Conservation (phyloP, 2,113 vertebrate genomes). For the Gambusia affinis region DNA sequence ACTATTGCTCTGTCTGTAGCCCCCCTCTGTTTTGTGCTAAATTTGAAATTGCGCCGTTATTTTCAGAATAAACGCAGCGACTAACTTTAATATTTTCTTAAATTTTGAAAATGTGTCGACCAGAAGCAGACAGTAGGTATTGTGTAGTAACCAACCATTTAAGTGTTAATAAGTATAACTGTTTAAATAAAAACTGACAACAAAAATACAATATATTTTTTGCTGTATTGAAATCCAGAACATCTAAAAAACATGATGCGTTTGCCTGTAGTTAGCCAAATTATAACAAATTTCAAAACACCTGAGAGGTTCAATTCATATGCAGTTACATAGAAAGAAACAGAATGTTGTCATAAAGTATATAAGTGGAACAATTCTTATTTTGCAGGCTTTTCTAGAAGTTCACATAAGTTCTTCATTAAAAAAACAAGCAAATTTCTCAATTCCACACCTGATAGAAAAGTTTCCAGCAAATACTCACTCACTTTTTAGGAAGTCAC, state of each 20-base stretch:
- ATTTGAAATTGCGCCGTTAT: too few relatives aligned
- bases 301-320: neutral
- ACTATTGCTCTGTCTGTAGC: neutral
- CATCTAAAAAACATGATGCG: too few relatives aligned
- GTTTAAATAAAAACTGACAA: too few relatives aligned
- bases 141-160: neutral
- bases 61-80: neutral
- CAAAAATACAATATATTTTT: too few relatives aligned
- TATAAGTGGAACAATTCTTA: too few relatives aligned
- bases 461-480: slow-evolving; percentile 44
- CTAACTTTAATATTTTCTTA: neutral
- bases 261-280: neutral
- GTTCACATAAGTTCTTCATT: too few relatives aligned
- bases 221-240: too few relatives aligned
- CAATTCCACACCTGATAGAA: neutral
- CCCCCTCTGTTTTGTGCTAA: too few relatives aligned
- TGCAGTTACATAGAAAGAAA: neutral
- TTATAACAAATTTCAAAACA: neutral
- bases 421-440: too few relatives aligned
- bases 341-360: neutral
- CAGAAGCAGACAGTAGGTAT: neutral
- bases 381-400: too few relatives aligned
- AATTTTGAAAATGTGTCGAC: neutral
- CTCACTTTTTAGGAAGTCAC: slow-evolving; percentile 91
- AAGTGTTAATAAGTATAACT: neutral